phyloP scores from a whole-genome alignment of 2,888 invertebrate genomes.

The Lithophane leautieri region DNA sequence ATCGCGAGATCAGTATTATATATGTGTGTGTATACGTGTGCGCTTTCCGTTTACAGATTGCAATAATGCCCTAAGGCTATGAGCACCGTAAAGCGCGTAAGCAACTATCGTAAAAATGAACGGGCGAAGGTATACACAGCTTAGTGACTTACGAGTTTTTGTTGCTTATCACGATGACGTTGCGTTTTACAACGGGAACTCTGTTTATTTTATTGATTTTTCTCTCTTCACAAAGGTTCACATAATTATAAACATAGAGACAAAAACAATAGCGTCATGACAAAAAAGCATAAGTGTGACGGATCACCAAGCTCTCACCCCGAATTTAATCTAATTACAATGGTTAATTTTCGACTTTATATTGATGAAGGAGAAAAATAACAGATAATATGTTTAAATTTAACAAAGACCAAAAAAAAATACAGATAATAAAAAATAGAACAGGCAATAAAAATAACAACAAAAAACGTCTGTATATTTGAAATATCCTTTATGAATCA shows the following conservation, averaged over 20 bases:
- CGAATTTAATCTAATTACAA: too few relatives aligned
- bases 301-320: too few relatives aligned
- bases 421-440: too few relatives aligned
- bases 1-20: constrained; percentile 25
- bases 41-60: constrained; percentile 51
- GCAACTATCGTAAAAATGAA: constrained; percentile 24
- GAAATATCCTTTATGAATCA: background rate
- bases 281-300: too few relatives aligned
- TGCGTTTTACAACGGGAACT: background rate
- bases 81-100: constrained; percentile 16
- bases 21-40: constrained; percentile 3
- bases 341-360: too few relatives aligned
- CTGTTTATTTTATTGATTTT: constrained; percentile 2
- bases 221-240: too few relatives aligned
- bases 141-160: background rate
- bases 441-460: too few relatives aligned
- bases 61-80: constrained; percentile 43
- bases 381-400: too few relatives aligned
- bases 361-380: too few relatives aligned
- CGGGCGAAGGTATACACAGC: background rate
- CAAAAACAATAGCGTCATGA: too few relatives aligned
- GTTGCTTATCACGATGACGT: constrained; percentile 6
- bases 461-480: background rate
- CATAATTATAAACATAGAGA: too few relatives aligned
- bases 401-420: too few relatives aligned